phyloP scores from a whole-genome alignment of 2,797 vertebrate species.

The Enteromius radiatus region DNA sequence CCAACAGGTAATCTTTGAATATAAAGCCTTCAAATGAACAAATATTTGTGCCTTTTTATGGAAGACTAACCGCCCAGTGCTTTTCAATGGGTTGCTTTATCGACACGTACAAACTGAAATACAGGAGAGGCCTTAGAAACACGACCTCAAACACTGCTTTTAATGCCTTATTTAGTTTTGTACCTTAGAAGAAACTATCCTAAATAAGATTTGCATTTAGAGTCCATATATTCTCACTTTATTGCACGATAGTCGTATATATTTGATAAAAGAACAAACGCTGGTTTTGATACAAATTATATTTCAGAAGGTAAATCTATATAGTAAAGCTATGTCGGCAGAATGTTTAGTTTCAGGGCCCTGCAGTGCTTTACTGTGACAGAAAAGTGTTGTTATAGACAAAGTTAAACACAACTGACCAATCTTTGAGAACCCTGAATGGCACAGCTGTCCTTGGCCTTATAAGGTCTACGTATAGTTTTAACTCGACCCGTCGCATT shows the following conservation, averaged over 20 bases:
- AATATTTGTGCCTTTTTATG: slow-evolving; percentile 75
- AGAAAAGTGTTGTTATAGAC: slow-evolving; percentile 48
- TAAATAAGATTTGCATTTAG: slow-evolving; percentile 40
- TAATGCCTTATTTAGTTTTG: slow-evolving; percentile 74
- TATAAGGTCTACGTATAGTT: slow-evolving; percentile 35
- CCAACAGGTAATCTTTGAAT: slow-evolving; percentile 51
- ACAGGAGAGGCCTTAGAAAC: slow-evolving; percentile 56
- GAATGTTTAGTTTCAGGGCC: slow-evolving; percentile 35
- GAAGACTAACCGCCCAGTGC: slow-evolving; percentile 49
- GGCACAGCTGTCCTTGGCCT: slow-evolving; percentile 12
- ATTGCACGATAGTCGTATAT: slow-evolving; percentile 59
- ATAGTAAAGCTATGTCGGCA: slow-evolving; percentile 25
- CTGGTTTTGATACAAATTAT: slow-evolving; percentile 79
- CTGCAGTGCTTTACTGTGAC: slow-evolving; percentile 36
- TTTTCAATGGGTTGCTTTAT: slow-evolving; percentile 44
- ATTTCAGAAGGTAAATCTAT: slow-evolving; percentile 72
- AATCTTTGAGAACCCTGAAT: slow-evolving; percentile 23
- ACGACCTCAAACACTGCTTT: slow-evolving; percentile 61
- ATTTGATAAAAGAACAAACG: slow-evolving; percentile 77
- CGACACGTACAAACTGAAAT: slow-evolving; percentile 7
- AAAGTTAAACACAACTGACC: slow-evolving; percentile 38
- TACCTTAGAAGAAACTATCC: slow-evolving; percentile 45
- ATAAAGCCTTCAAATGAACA: slow-evolving; percentile 66
- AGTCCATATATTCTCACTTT: slow-evolving; percentile 51
- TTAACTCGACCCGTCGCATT: not conserved